Base-by-base conservation (phyloP, 2,888 invertebrate species). In the Eilema caniola region DNA sequence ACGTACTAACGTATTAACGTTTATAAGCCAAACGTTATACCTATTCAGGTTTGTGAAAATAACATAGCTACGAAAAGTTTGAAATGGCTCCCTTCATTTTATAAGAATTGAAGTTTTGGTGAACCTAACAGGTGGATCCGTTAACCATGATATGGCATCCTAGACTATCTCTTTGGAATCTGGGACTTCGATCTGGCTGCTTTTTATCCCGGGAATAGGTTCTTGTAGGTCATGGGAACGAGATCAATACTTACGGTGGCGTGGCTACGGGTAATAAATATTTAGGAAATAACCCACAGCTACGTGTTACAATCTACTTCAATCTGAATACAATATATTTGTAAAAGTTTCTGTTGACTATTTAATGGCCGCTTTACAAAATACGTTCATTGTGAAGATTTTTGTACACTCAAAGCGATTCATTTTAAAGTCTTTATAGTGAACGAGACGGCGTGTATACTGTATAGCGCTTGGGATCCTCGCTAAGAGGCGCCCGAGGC, bases 341-440 rank as follows among this genome's bases (percentile, higher is more conserved):
- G 24, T 24, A 1, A 57, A 24, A 57, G 7, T n/a, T 0, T 16
- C 11, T 24, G 24, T 24, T 3, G 16, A 25, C 28, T 41, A 3
- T 25, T 20, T 41, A 25, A 63, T 16, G 28, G 25, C 47, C 60
- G n/a, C 24, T 69, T 68, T 56, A 57, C 31, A 69, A 64, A 62
- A 7, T 33, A 57, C 31, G 70, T 33, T 41, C 53, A 62, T 62
- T 69, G 16, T 70, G 28, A 31, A 37, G 41, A 57, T 71, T 76
- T 68, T 24, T 62, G 69, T 67, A 31, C 56, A 62, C 62, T 68
- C 69, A 70, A 79, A 77, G 47, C 61, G 70, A 71, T 70, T 73
- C 69, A 67, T 74, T 80, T 77, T 75, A 75, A 67, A 81, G 72
- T 59, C 61, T 78, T 74, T 75, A 73, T 73, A 72, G 75, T 73